Percentiles rank a stretch among this genome's conserved stretches.
Evolutionary conservation across 2,113 vertebrate species (phyloP).

Genomic region (Meriones unguiculatus): DNA sequence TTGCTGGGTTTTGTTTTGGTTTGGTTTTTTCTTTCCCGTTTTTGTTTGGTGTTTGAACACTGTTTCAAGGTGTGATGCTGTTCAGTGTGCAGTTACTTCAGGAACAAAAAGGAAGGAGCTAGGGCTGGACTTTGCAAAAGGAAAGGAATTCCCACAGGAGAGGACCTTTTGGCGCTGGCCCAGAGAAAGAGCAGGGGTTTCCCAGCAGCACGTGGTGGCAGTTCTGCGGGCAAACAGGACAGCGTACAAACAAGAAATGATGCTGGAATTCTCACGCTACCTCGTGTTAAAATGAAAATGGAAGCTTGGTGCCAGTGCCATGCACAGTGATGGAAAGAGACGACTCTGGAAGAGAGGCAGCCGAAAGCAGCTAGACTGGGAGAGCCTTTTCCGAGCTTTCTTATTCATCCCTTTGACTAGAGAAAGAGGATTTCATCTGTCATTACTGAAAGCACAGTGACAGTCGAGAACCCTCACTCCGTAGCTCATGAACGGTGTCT

Average conservation of each 20-base stretch:
- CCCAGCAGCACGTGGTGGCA: background rate
- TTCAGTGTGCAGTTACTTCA: background rate
- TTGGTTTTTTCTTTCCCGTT: background rate
- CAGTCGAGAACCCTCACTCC: background rate
- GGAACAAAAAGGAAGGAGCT: background rate
- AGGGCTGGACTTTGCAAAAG: background rate
- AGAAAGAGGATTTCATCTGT: background rate
- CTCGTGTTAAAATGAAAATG: background rate
- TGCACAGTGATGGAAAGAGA: background rate
- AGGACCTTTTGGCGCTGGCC: background rate
- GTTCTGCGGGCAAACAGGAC: background rate
- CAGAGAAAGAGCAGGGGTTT: background rate
- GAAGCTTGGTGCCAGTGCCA: background rate
- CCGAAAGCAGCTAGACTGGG: background rate
- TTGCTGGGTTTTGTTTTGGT: no score
- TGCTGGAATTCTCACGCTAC: background rate
- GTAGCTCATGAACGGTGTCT: background rate
- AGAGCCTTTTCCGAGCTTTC: background rate
- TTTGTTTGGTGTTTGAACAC: background rate
- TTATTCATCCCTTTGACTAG: background rate
- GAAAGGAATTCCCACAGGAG: background rate
- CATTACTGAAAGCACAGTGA: background rate
- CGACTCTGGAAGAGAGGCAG: background rate
- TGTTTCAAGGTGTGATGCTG: background rate
- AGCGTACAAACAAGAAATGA: fast-evolving